These are phyloP conservation scores for Rhodophaea formosa DNA, from an alignment of 2,888 invertebrate species.

Conservation along the genomic window DNA sequence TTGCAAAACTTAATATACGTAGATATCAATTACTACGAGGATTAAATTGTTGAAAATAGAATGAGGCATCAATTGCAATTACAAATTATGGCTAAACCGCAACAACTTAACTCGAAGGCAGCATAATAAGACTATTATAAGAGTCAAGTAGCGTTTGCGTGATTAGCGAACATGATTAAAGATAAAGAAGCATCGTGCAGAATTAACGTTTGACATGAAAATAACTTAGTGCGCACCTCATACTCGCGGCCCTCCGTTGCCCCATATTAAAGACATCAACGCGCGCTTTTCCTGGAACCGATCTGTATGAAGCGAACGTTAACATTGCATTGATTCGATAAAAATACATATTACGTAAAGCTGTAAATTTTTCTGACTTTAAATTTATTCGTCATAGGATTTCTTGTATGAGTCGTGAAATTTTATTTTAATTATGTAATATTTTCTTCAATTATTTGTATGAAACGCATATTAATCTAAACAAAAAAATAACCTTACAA, in stretches of 20 bases:
- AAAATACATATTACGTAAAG: too few relatives aligned
- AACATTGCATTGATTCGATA: background rate
- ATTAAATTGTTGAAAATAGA: constrained; percentile 4
- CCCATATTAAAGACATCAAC: constrained; percentile 71
- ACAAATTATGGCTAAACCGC: constrained; percentile 29
- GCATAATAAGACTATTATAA: constrained; percentile 26
- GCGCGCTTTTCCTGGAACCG: constrained; percentile 39
- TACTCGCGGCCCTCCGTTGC: constrained; percentile 23
- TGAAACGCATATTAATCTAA: too few relatives aligned
- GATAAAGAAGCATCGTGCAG: background rate
- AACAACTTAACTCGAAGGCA: constrained; percentile 28
- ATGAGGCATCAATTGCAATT: constrained; percentile 22
- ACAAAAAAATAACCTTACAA: too few relatives aligned
- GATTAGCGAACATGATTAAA: constrained; percentile 2
- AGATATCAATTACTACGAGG: background rate
- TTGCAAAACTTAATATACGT: background rate
- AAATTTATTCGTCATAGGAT: too few relatives aligned
- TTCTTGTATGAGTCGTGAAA: too few relatives aligned
- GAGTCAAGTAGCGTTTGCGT: constrained; percentile 9
- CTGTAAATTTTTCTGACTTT: too few relatives aligned
- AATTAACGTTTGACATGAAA: background rate
- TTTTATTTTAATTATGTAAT: too few relatives aligned
- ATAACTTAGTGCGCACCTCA: background rate
- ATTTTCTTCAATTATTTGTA: too few relatives aligned
- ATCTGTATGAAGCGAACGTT: background rate